Base-by-base conservation (phyloP, 92 coral and sea anemone species). In the Actinernus sp. region DNA sequence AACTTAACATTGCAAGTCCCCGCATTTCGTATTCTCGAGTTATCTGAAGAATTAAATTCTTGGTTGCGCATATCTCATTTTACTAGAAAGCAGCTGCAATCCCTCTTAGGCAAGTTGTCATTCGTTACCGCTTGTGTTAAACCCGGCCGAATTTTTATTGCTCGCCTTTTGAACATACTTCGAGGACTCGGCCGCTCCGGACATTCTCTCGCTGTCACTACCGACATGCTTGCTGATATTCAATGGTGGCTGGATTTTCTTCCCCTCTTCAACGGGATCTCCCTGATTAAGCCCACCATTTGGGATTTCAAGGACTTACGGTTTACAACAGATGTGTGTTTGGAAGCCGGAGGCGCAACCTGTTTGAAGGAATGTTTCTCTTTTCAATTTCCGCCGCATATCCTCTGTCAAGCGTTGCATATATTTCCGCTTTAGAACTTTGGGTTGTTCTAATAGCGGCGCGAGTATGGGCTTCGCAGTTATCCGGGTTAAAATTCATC, bases 121-220 rank as follows among this genome's bases (percentile, higher is more conserved):
- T n/a, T n/a, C n/a, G n/a, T n/a, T n/a, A n/a, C n/a, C n/a, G n/a
- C n/a, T n/a, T n/a, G n/a, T n/a, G n/a, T 71, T 38, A 47, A 61
- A 24, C 63, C 82, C 8, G 73, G 82, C 7, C 68, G 81, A 26
- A 62, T 73, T 32, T 73, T 59, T 53, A 61, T 61, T 61, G 54
- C 71, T 30, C 61, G 81, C 7, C 49, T 61, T 2, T 26, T 72
- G 0, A 60, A 60, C 22, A 17, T 34, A 21, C 59, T 72, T 20
- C 71, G 71, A 24, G 79, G 33, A n/a, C 24, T 56, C 52, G 31
- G 27, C 11, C 31, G 40, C 13, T 37, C 53, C 4, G 31, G 70
- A n/a, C 70, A 62, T 34, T 40, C 38, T 3, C 44, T 40, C 33
- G 32, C 55, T 32, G 31, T 62, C 32, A 24, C 70, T n/a, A 32